Evolutionary conservation across 2,888 invertebrate species (phyloP), one percentile per base, ranked within the genome.

Genomic region (Poecilobothrus nobilitatus): DNA sequence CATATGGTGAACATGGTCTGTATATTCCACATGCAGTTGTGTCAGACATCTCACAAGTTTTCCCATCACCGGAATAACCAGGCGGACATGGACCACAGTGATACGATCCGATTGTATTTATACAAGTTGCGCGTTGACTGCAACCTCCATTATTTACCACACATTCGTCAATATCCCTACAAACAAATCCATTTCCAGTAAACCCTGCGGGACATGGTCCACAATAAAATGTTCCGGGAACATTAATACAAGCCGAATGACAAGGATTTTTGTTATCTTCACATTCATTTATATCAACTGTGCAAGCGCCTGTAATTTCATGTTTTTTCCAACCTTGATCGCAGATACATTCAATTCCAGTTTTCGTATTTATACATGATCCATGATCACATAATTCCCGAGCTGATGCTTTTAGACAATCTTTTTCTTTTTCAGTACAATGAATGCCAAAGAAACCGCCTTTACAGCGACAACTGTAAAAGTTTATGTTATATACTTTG

Each of bases 81-180:
- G 88, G 78, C 3, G 97, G 97, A 81, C 98, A 98, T 0, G 87
- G 79, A 0, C 92, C 94, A 80, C 98, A 98, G 20, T 86, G 85
- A 71, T 90, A 86, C 0, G 95, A 95, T 6, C 97, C 97, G 87
- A 88, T 84, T 0, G 92, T 94, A 77, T 98, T 98, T 71, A 91
- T 87, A 78, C 98, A 98, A 37, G 88, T 84, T 0, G 96, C 97
- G 75, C 84, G 81, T 2, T 83, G 79, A 73, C 94, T 96, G 79
- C 98, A 98, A 1, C 97, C 97, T 1, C 96, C 96, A 76, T 94
- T 92, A 74, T 90, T 87, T 4, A 82, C 80, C 22, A 84, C 80
- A 78, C 98, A 98, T 83, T 98, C 97, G 77, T 98, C 88, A 62
- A 97, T 86, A 78, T 98, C 97, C 1, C 83, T 82, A 76, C 98